Evolutionary conservation across 2,797 vertebrate species (phyloP).

Genomic region (Carapus acus): DNA sequence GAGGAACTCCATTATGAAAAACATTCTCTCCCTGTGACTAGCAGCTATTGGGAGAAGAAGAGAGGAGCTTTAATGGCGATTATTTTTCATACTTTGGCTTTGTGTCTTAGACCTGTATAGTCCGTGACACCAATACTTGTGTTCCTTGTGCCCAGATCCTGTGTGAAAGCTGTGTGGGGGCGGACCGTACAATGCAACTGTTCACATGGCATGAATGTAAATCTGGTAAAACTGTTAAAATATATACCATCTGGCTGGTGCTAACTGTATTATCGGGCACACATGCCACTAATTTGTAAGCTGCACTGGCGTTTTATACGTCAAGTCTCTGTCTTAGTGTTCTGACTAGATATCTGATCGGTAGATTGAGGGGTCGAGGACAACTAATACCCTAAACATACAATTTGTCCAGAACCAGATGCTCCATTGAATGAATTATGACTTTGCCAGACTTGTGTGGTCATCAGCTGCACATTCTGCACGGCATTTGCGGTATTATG

Average conservation of each 20-base stretch:
- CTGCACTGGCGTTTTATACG: neutral
- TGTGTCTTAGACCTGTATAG: too few species aligned
- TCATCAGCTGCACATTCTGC: conserved; percentile 7
- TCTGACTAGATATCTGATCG: too few species aligned
- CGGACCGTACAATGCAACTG: conserved; percentile 44
- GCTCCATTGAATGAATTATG: conserved; percentile 4
- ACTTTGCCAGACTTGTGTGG: conserved; percentile 3
- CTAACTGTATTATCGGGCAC: conserved; percentile 1
- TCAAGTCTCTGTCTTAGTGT: neutral
- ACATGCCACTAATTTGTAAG: conserved; percentile 5
- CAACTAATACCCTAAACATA: conserved; percentile 11
- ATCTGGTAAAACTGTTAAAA: conserved; percentile 28
- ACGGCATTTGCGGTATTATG: conserved; percentile 1
- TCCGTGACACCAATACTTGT: too few species aligned
- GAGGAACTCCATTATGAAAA: conserved; percentile 40
- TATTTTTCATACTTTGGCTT: conserved; percentile 23
- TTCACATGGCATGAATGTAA: conserved; percentile 38
- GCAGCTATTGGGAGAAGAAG: conserved; percentile 39
- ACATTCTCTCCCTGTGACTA: conserved; percentile 38
- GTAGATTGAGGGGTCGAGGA: neutral
- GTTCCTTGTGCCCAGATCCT: conserved; percentile 36
- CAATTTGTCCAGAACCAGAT: conserved; percentile 3
- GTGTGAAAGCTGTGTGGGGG: conserved; percentile 46
- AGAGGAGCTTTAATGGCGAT: conserved; percentile 23
- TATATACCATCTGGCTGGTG: conserved; percentile 24